Evolutionary conservation across 2,888 invertebrate species (phyloP), one percentile per base, ranked within the genome.

Genomic region (Hypena proboscidalis): DNA sequence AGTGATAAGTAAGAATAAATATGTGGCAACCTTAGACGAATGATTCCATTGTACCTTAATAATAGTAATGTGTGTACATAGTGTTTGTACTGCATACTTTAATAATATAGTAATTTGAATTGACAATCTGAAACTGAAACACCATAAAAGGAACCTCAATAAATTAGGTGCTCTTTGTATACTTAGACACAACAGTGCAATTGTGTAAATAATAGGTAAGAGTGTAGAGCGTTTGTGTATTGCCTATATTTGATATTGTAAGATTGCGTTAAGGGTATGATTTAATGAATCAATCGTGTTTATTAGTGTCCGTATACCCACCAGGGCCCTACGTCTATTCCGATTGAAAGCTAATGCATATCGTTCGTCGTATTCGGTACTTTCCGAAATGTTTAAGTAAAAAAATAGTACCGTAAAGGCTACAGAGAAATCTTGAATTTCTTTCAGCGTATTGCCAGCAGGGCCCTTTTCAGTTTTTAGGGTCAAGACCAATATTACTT

Each of bases 111-210:
- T 40, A 14, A 32, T 32, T 39, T 25, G 9, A 19, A 32, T 2
- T 31, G 17, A 10, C 21, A 22, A 35, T 42, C 20, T 41, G 23
- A 42, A 47, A 40, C 41, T 4, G 14, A 27, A 54, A 50, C 42
- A 45, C 44, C 49, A 45, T 29, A 9, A 29, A 47, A 41, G 10
- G 39, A 50, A 36, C 41, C 40, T 50, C 49, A 45, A 27, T 21
- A 64, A 68, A 62, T 74, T 77, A 77, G 77, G 80, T 81, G 80
- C 77, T 77, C 75, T 73, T 74, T 72, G 72, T 78, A 77, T 80
- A 76, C 74, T 70, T 64, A 63, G 59, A 67, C 69, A 70, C 64
- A 70, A 64, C 63, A 63, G 80, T 85, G 81, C 81, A 83, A 83
- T 83, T 60, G 76, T 80, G 76, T 79, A 79, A 65, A 78, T 78